Evolutionary conservation across 2,888 invertebrate species (phyloP).

Genomic region (Atethmia centrago): DNA sequence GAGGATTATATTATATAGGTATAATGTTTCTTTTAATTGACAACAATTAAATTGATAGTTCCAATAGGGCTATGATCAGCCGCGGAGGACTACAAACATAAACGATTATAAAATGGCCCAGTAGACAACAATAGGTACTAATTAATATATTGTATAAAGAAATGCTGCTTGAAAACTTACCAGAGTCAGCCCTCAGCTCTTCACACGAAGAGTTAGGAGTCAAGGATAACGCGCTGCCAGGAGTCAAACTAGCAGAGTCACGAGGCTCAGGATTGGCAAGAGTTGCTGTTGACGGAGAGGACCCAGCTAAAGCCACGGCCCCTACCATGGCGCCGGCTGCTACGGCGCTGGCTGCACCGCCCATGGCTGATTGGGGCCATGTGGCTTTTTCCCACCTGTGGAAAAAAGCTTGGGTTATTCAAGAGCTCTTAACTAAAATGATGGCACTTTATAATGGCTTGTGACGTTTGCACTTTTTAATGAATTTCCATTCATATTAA

Average conservation of each 20-base stretch:
- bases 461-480: neutral
- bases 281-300: conserved; percentile 83
- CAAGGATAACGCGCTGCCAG: conserved; percentile 91
- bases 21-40: neutral
- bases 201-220: conserved; percentile 94
- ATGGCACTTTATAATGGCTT: neutral
- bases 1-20: neutral
- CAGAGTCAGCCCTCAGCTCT: conserved; percentile 89
- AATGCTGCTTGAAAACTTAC: conserved; percentile 64
- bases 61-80: neutral
- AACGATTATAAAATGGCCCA: neutral
- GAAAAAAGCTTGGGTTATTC: neutral
- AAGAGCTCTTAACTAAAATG: neutral
- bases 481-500: neutral
- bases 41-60: neutral
- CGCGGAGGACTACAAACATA: neutral
- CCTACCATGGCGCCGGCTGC: conserved; percentile 86
- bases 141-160: neutral
- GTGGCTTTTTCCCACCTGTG: conserved; percentile 95
- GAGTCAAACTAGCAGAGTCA: conserved; percentile 90
- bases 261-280: conserved; percentile 86
- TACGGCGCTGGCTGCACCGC: conserved; percentile 84
- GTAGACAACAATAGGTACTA: neutral
- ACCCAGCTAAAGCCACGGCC: conserved; percentile 88
- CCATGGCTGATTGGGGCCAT: conserved; percentile 84